A percentile compares a stretch with the other conserved stretches of the same genome.
Conservation (phyloP, 2,888 invertebrate genomes). For the Apamea sordens region DNA sequence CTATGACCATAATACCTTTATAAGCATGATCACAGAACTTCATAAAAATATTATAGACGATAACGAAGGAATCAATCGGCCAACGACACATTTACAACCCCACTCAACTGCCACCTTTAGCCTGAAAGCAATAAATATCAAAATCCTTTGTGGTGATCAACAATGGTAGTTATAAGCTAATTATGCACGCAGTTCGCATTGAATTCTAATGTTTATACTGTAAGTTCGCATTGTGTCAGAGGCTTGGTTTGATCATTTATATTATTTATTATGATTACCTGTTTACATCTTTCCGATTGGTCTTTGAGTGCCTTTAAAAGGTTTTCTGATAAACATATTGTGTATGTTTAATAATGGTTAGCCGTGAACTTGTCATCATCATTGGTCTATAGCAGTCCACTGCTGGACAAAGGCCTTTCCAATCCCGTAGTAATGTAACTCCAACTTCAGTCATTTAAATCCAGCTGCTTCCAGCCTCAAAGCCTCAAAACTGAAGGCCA, state of each 20-base stretch:
- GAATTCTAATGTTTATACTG: conserved; percentile 61
- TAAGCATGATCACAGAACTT: conserved; percentile 15
- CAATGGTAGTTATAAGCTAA: conserved; percentile 45
- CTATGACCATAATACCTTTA: conserved; percentile 19
- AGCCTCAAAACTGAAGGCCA: too few species aligned
- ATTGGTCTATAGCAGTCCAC: too few species aligned
- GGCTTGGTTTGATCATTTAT: conserved; percentile 25
- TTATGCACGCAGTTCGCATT: conserved; percentile 46
- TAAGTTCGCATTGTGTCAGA: conserved; percentile 17
- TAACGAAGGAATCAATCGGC: conserved; percentile 13
- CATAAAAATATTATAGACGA: conserved; percentile 25
- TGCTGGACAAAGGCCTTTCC: not conserved
- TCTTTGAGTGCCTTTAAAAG: not conserved
- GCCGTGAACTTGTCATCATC: too few species aligned
- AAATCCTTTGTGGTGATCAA: conserved; percentile 32
- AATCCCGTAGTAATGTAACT: not conserved
- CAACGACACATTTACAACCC: not conserved
- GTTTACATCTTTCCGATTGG: not conserved
- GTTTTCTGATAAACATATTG: not conserved
- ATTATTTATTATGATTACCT: conserved; percentile 5
- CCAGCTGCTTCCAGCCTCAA: not conserved
- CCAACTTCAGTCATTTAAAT: not conserved
- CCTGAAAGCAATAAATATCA: conserved; percentile 1
- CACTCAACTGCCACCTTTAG: conserved; percentile 29
- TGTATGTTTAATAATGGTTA: not conserved